These are phyloP conservation scores for Spatula versicolor DNA, from an alignment of 2,797 vertebrate genomes.

Conservation along the genomic window DNA sequence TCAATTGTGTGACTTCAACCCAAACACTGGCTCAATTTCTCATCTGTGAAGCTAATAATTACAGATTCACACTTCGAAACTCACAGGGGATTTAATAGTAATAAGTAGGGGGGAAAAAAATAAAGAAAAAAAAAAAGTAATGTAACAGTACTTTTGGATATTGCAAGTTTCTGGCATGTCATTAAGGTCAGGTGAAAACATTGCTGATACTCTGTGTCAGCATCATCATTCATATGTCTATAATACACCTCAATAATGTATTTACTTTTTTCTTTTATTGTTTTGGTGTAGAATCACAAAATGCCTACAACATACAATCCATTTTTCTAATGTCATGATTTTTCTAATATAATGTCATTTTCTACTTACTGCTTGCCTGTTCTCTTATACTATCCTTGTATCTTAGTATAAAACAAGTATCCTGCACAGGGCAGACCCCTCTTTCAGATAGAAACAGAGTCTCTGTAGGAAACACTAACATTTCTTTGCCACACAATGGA, in stretches of 20 bases:
- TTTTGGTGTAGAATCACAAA: not conserved
- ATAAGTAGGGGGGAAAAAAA: not conserved
- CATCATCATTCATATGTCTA: not conserved
- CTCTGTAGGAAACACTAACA: constrained; percentile 3
- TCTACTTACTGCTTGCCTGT: not conserved
- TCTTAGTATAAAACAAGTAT: not conserved
- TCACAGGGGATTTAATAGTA: not conserved
- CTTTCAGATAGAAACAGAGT: not conserved
- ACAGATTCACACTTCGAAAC: not conserved
- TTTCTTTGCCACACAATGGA: constrained; percentile 23
- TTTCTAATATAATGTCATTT: not conserved
- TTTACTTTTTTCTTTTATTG: not conserved
- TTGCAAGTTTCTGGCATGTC: not conserved
- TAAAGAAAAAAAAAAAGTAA: not conserved
- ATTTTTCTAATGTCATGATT: not conserved
- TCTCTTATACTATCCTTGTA: not conserved
- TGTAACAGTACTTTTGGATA: not conserved
- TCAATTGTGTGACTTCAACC: not conserved
- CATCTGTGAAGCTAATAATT: not conserved
- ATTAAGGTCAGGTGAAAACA: not conserved
- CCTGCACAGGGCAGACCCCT: not conserved
- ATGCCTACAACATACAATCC: accelerated
- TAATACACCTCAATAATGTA: not conserved
- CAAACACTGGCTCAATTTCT: not conserved
- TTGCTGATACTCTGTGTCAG: not conserved